Conservation (phyloP, 2,888 invertebrate species). For the Kuschelorhynchus macadamiae region DNA sequence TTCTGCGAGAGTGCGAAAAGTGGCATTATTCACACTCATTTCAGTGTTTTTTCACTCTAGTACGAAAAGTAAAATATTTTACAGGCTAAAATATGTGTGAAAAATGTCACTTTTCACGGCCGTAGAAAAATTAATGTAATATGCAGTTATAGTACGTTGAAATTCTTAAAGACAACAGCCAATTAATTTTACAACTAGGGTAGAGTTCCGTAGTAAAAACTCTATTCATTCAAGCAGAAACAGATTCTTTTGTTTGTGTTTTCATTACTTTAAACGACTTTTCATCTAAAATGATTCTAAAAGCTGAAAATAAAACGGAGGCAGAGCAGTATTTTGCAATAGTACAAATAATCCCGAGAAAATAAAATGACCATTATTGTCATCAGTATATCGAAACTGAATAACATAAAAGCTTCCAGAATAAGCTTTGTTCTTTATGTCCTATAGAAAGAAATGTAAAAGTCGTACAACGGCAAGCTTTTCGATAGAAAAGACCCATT, state of each 20-base stretch:
- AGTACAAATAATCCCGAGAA: slow-evolving; percentile 54
- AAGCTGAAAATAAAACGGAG: slow-evolving; percentile 43
- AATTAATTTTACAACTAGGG: too few species aligned
- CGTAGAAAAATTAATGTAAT: too few species aligned
- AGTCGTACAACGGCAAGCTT: slow-evolving; percentile 67
- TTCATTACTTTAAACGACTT: slow-evolving; percentile 26
- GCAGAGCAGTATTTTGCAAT: slow-evolving; percentile 27
- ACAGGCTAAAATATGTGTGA: too few species aligned
- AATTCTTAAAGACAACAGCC: too few species aligned
- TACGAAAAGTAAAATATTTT: too few species aligned
- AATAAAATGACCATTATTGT: slow-evolving; percentile 65
- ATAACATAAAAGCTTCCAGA: slow-evolving; percentile 66
- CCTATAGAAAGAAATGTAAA: slow-evolving; percentile 67
- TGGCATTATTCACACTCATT: too few species aligned
- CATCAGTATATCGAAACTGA: slow-evolving; percentile 66
- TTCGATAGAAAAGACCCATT: slow-evolving; percentile 65
- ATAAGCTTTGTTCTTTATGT: slow-evolving; percentile 66
- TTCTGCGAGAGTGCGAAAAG: too few species aligned
- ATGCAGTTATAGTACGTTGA: too few species aligned
- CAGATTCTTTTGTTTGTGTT: slow-evolving; percentile 7
- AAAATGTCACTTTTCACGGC: too few species aligned
- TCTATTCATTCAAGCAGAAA: background rate
- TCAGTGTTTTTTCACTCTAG: too few species aligned
- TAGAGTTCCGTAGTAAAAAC: too few species aligned
- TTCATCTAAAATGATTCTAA: slow-evolving; percentile 13